Conservation (phyloP, 2,797 vertebrate genomes). For the Crenichthys baileyi region DNA sequence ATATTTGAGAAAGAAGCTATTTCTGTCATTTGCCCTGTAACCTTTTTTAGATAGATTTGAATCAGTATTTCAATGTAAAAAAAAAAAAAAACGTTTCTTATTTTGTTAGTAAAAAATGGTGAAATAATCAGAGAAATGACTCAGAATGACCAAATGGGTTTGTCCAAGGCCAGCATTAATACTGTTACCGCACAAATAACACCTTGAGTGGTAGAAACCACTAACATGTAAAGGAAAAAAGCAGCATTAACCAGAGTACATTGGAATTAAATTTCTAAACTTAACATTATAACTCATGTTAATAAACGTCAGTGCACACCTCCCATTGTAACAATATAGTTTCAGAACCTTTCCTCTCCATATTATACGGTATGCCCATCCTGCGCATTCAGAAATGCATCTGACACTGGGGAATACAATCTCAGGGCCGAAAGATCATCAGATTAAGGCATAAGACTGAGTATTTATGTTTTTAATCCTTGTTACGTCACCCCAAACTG, state of each 20-base stretch:
- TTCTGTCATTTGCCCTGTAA: slow-evolving; percentile 24
- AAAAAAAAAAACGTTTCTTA: not conserved
- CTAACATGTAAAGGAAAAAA: slow-evolving; percentile 14
- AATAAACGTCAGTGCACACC: slow-evolving; percentile 37
- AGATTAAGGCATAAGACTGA: slow-evolving; percentile 76
- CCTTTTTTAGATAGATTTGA: slow-evolving; percentile 24
- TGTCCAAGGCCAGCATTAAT: slow-evolving; percentile 48
- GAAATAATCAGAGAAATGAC: slow-evolving; percentile 14
- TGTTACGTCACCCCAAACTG: slow-evolving; percentile 5
- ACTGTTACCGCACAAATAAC: slow-evolving; percentile 56
- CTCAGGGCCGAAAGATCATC: slow-evolving; percentile 63
- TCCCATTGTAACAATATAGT: not conserved
- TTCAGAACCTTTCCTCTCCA: slow-evolving; percentile 13
- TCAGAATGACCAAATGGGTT: slow-evolving; percentile 28
- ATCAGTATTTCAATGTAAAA: slow-evolving; percentile 24
- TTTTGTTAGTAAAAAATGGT: slow-evolving; percentile 14
- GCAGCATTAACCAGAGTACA: slow-evolving; percentile 24
- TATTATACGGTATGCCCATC: slow-evolving; percentile 20
- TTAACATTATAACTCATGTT: slow-evolving; percentile 10
- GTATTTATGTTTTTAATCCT: slow-evolving; percentile 26
- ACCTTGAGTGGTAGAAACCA: slow-evolving; percentile 29
- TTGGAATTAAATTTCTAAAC: slow-evolving; percentile 5
- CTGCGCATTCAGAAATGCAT: slow-evolving; percentile 41
- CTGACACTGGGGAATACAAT: slow-evolving; percentile 69
- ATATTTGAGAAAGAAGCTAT: slow-evolving; percentile 42